phyloP scores from a whole-genome alignment of 2,797 vertebrate species.

The Iguana delicatissima region DNA sequence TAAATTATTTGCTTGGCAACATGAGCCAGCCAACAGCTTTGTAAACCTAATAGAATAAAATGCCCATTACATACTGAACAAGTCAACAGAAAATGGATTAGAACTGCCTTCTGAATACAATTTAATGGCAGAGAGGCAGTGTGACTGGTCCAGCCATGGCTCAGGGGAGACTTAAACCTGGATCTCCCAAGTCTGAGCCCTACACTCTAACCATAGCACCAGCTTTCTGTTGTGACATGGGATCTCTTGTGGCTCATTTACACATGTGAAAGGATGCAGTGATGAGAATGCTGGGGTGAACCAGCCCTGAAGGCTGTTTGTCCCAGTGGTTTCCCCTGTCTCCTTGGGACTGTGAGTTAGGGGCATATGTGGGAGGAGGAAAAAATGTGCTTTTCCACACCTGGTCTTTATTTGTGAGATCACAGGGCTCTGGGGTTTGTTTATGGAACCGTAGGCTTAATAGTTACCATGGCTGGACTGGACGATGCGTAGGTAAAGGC shows the following conservation, averaged over 20 bases:
- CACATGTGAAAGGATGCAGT: not conserved
- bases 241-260: not conserved
- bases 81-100: not conserved
- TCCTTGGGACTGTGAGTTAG: not conserved
- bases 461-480: slow-evolving; percentile 62
- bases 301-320: too few species aligned
- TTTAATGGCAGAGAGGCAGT: not conserved
- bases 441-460: slow-evolving; percentile 62
- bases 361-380: not conserved
- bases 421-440: slow-evolving; percentile 48
- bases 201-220: too few species aligned
- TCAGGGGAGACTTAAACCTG: too few species aligned
- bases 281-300: not conserved
- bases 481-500: slow-evolving; percentile 32
- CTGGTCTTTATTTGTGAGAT: slow-evolving; percentile 30
- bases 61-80: not conserved
- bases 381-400: too few species aligned
- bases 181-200: too few species aligned
- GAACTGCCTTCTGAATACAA: too few species aligned
- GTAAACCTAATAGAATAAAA: not conserved
- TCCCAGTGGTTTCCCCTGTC: not conserved
- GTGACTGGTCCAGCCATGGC: too few species aligned
- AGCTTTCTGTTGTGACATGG: not conserved
- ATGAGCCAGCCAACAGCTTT: not conserved
- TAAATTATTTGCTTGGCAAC: not conserved